These are phyloP conservation scores for Nemotelus pantherinus DNA, from an alignment of 2,888 invertebrate species.

Conservation along the genomic window DNA sequence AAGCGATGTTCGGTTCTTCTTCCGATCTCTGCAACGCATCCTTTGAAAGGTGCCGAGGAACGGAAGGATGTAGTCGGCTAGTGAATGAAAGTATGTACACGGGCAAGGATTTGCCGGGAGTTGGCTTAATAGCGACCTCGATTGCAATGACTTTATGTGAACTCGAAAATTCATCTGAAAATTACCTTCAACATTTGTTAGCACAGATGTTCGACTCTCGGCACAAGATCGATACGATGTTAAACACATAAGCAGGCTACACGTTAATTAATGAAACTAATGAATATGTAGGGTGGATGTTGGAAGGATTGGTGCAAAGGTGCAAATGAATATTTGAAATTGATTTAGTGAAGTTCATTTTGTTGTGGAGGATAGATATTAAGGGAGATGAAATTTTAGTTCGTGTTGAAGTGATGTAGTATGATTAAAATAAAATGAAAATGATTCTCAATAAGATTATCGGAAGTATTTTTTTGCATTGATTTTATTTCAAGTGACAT, in stretches of 20 bases:
- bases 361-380: background rate
- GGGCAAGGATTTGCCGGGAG: background rate
- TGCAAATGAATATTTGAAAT: background rate
- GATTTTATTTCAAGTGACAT: no score
- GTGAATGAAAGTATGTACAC: slow-evolving; percentile 7
- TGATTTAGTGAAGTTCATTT: slow-evolving; percentile 5
- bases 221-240: background rate
- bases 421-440: no score
- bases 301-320: background rate
- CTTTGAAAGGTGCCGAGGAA: background rate
- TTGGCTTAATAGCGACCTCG: background rate
- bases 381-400: no score
- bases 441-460: no score
- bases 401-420: no score
- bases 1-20: background rate
- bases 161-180: slow-evolving; percentile 6
- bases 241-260: slow-evolving; percentile 41
- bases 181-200: slow-evolving; percentile 20
- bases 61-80: slow-evolving; percentile 29
- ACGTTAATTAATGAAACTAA: slow-evolving; percentile 40
- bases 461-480: no score
- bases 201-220: slow-evolving; percentile 22
- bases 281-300: slow-evolving; percentile 34
- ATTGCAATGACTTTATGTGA: background rate
- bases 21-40: background rate